These are phyloP conservation scores for Rotaria sp. DNA, from an alignment of 2,888 invertebrate species.

Conservation along the genomic window DNA sequence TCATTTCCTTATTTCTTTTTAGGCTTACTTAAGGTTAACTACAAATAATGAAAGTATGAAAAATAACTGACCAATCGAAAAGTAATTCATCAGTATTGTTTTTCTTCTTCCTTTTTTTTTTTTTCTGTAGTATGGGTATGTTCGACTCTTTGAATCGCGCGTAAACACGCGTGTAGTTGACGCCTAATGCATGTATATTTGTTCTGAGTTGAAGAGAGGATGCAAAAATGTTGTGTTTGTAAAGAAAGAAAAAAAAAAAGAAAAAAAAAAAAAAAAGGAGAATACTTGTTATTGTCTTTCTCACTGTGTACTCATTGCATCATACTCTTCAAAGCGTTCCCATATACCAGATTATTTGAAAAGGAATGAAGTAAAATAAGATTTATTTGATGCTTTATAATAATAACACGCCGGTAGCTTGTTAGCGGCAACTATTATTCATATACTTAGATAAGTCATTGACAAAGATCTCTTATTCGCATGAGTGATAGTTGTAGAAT, in stretches of 20 bases:
- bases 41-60: background rate
- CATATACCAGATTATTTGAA: background rate
- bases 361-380: background rate
- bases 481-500: background rate
- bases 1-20: background rate
- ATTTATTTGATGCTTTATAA: background rate
- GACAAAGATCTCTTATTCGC: background rate
- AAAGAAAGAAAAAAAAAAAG: background rate
- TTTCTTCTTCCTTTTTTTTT: background rate
- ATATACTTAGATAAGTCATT: background rate
- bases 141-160: background rate
- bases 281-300: background rate
- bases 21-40: background rate
- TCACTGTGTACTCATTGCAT: background rate
- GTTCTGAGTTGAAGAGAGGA: background rate
- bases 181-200: background rate
- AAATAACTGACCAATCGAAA: background rate
- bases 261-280: background rate
- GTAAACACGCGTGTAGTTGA: slow-evolving; percentile 10
- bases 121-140: background rate
- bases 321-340: background rate
- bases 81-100: background rate
- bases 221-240: background rate
- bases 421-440: background rate
- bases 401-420: background rate